Evolutionary conservation across 2,113 vertebrate species (phyloP).

Genomic region (Microcebus griseorufus): DNA sequence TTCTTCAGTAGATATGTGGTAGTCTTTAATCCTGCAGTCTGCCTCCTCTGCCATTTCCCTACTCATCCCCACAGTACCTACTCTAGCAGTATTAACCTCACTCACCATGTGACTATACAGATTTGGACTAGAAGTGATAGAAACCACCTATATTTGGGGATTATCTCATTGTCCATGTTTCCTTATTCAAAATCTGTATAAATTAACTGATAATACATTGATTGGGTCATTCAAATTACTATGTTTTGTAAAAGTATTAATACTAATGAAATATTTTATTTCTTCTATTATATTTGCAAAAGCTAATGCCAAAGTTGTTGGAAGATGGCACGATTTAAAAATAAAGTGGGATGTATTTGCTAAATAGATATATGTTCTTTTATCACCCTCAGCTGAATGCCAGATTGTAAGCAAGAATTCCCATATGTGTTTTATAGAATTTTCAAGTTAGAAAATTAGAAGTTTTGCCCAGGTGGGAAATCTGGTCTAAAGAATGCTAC

Average conservation of each 20-base stretch:
- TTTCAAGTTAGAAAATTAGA: slow-evolving; percentile 23
- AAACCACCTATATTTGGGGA: neutral
- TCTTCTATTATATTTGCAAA: neutral
- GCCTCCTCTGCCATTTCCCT: neutral
- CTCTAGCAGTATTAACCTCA: neutral
- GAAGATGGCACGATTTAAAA: neutral
- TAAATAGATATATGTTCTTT: neutral
- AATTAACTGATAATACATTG: neutral
- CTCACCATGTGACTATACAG: neutral
- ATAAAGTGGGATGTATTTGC: neutral
- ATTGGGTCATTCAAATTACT: neutral
- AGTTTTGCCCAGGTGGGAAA: neutral
- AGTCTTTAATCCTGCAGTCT: neutral
- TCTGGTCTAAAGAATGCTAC: neutral
- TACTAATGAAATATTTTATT: neutral
- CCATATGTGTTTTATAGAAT: neutral
- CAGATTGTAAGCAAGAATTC: slow-evolving; percentile 21
- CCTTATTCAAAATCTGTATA: neutral
- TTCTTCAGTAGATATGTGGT: neutral
- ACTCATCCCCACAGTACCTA: neutral
- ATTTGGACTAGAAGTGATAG: neutral
- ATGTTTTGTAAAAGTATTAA: neutral
- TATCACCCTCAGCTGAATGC: neutral
- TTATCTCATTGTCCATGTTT: neutral
- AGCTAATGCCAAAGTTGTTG: neutral